phyloP scores from a whole-genome alignment of 2,888 invertebrate genomes.

The Hartigia nigra region DNA sequence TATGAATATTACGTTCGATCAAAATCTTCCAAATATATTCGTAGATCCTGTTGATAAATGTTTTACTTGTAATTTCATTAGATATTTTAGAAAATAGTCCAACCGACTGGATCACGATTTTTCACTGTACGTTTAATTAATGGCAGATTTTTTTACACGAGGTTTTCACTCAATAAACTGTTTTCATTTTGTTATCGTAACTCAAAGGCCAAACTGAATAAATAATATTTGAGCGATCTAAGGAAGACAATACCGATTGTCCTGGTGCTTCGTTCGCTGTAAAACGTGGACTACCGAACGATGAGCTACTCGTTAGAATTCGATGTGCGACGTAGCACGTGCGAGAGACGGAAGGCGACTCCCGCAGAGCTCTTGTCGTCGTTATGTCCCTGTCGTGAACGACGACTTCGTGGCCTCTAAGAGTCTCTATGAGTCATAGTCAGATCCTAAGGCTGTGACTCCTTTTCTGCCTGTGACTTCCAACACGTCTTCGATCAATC shows the following conservation, averaged over 20 bases:
- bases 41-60: too few species aligned
- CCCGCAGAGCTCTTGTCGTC: slow-evolving; percentile 21
- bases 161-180: background rate
- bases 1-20: too few species aligned
- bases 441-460: background rate
- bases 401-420: background rate
- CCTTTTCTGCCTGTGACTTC: background rate
- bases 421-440: background rate
- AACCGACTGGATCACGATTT: too few species aligned
- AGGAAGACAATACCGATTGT: background rate
- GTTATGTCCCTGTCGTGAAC: slow-evolving; percentile 6
- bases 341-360: slow-evolving; percentile 17
- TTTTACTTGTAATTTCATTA: too few species aligned
- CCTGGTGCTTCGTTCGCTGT: background rate
- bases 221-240: background rate
- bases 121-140: too few species aligned
- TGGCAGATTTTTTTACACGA: background rate
- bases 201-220: background rate
- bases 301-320: background rate
- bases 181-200: background rate
- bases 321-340: slow-evolving; percentile 12
- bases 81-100: too few species aligned
- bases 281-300: background rate
- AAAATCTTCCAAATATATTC: too few species aligned
- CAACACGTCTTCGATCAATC: background rate